A percentile compares a stretch with the other conserved stretches of the same genome.
Evolutionary conservation across 2,113 vertebrate genomes (phyloP).

Genomic region (Ptilonorhynchus violaceus): DNA sequence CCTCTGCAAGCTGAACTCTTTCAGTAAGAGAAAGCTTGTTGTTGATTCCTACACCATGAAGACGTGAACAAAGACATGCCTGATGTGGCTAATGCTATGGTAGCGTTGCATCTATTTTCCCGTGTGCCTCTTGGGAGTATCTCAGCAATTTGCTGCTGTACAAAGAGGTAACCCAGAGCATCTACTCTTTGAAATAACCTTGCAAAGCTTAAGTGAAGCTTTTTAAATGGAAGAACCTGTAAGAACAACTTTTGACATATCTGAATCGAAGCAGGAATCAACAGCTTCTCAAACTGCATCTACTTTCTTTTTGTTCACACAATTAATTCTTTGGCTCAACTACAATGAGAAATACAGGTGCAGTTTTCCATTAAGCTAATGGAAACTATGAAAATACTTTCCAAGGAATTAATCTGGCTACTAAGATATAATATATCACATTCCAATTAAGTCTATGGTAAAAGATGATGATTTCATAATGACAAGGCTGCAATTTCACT

Average conservation of each 20-base stretch:
- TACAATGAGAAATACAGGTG: constrained; percentile 29
- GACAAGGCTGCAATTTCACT: constrained; percentile 17
- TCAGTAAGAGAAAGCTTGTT: not conserved
- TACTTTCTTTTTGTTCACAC: not conserved
- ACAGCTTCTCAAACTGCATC: not conserved
- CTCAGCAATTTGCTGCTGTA: not conserved
- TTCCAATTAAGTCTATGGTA: constrained; percentile 48
- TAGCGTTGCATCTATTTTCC: not conserved
- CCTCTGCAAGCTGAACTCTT: constrained; percentile 8
- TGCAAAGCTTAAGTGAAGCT: not conserved
- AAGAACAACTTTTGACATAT: not conserved
- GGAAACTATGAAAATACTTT: constrained; percentile 52
- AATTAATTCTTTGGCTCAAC: constrained; percentile 38
- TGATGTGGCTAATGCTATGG: not conserved
- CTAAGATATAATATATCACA: constrained; percentile 37
- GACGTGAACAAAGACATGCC: not conserved
- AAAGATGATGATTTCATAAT: constrained; percentile 48
- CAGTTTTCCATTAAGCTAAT: constrained; percentile 59
- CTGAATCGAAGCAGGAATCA: not conserved
- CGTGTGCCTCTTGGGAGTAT: not conserved
- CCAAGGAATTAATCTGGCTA: constrained; percentile 56
- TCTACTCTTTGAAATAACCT: not conserved
- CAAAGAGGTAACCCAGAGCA: not conserved
- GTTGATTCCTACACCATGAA: not conserved
- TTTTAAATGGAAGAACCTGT: not conserved